Percentiles rank a stretch among this genome's conserved stretches.
These are phyloP conservation scores for Conus canariensis DNA, from an alignment of 2,888 invertebrate genomes.

Conservation along the genomic window DNA sequence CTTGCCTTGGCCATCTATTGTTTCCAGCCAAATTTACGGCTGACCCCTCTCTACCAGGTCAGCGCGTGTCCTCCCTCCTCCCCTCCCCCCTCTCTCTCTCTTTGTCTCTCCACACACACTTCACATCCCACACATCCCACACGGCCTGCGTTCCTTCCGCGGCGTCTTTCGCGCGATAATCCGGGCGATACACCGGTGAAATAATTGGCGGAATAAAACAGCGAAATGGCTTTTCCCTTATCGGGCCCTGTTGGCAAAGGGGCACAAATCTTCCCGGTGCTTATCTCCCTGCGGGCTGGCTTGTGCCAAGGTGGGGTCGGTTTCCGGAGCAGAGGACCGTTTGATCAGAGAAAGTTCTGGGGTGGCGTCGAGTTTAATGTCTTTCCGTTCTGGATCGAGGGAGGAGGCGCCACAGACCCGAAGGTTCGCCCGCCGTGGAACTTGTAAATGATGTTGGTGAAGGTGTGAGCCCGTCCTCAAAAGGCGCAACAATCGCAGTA, in stretches of 20 bases:
- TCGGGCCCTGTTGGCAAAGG: neutral
- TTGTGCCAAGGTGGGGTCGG: slow-evolving; percentile 30
- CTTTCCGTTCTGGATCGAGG: neutral
- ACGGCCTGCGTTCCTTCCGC: neutral
- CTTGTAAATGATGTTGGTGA: no score
- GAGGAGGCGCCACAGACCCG: no score
- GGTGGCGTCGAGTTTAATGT: neutral
- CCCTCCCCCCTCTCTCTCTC: neutral
- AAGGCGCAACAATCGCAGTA: no score
- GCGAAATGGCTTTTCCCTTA: slow-evolving; percentile 22
- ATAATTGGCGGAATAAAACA: slow-evolving; percentile 27
- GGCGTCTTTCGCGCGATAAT: neutral
- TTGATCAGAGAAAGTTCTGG: neutral
- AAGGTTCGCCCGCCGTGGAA: neutral
- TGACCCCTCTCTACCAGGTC: slow-evolving; percentile 12
- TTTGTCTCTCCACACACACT: neutral
- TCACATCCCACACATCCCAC: neutral
- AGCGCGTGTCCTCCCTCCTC: neutral
- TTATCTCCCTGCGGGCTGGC: slow-evolving; percentile 15
- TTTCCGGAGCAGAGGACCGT: neutral
- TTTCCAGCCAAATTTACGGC: slow-evolving; percentile 6
- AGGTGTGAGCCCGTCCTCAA: neutral
- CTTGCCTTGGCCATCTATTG: neutral
- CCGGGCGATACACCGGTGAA: neutral
- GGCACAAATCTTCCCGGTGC: slow-evolving; percentile 20